Percentiles rank a stretch among this genome's conserved stretches.
phyloP scores from a whole-genome alignment of 2,113 vertebrate genomes.

The Turdus rufiventris region DNA sequence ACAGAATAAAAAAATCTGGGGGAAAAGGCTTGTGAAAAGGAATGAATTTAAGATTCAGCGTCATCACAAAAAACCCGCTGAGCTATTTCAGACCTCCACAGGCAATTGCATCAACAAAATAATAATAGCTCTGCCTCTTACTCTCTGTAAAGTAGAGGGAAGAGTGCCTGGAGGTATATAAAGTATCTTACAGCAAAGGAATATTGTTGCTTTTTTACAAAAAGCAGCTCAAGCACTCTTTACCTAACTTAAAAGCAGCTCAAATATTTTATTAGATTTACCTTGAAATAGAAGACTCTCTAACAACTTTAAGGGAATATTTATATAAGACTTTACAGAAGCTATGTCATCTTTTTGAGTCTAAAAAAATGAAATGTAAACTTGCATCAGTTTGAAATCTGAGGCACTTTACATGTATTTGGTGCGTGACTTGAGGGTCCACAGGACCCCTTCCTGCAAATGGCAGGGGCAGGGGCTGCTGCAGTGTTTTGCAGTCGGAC shows the following conservation, averaged over 20 bases:
- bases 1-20: conserved; percentile 28
- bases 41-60: background rate
- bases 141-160: background rate
- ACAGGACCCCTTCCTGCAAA: background rate
- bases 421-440: background rate
- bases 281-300: background rate
- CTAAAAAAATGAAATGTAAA: background rate
- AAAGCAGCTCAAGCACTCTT: background rate
- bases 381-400: background rate
- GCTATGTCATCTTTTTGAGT: background rate
- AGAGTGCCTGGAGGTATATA: background rate
- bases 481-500: accelerated
- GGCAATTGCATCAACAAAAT: background rate
- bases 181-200: background rate
- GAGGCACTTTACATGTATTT: background rate
- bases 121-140: background rate
- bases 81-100: background rate
- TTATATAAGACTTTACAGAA: conserved; percentile 21
- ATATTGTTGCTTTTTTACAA: background rate
- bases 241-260: background rate
- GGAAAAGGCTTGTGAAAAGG: background rate
- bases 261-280: background rate
- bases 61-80: background rate
- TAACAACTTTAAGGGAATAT: background rate
- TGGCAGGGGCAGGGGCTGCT: background rate